These are phyloP conservation scores for Chrysopilus asiliformis DNA, from an alignment of 2,888 invertebrate genomes.

Conservation along the genomic window DNA sequence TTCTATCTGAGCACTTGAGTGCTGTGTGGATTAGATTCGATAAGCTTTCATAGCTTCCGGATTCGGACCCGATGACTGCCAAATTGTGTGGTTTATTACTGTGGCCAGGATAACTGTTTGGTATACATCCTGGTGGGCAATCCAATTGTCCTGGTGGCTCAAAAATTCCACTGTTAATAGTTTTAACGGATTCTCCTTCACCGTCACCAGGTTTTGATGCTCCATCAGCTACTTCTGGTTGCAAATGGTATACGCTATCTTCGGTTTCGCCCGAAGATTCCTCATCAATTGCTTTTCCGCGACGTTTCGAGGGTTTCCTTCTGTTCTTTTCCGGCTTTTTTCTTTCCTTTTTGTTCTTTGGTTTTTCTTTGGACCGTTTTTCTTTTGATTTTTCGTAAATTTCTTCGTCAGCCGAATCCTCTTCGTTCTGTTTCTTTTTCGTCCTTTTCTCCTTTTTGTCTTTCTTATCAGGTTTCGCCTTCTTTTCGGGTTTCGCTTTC, in stretches of 20 bases:
- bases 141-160: background rate
- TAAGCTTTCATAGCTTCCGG: slow-evolving; percentile 28
- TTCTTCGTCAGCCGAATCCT: background rate
- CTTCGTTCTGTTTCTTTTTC: slow-evolving; percentile 1
- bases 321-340: background rate
- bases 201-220: background rate
- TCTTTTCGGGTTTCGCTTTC: background rate
- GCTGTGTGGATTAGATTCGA: slow-evolving; percentile 22
- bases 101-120: slow-evolving; percentile 27
- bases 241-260: background rate
- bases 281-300: too few relatives aligned
- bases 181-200: too few relatives aligned
- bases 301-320: too few relatives aligned
- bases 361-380: slow-evolving; percentile 2
- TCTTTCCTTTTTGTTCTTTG: slow-evolving; percentile 3
- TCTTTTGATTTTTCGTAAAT: slow-evolving; percentile 1
- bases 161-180: background rate
- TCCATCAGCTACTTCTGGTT: background rate
- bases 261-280: too few relatives aligned
- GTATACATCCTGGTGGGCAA: slow-evolving; percentile 11
- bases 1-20: slow-evolving; percentile 27
- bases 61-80: slow-evolving; percentile 31
- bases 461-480: background rate
- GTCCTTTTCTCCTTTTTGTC: slow-evolving; percentile 6
- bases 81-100: slow-evolving; percentile 20